Evolutionary conservation across 2,888 invertebrate species (phyloP).

Genomic region (Nemapogon koenigi): DNA sequence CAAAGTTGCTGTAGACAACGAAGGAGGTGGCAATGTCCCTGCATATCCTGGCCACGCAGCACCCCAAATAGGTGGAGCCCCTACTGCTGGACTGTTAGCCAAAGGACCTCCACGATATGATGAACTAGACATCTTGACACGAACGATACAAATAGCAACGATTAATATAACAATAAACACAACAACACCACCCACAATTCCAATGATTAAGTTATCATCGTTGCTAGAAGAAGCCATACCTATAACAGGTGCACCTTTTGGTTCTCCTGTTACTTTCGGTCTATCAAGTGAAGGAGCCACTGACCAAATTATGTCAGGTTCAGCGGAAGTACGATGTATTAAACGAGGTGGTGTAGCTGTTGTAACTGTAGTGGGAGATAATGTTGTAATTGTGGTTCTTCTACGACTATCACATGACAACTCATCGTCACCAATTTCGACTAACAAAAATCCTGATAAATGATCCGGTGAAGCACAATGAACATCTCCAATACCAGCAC

Average conservation of each 20-base stretch:
- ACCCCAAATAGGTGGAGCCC: conserved; percentile 67
- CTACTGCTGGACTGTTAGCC: conserved; percentile 67
- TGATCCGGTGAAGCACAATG: conserved; percentile 74
- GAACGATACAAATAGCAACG: conserved; percentile 87
- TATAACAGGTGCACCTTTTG: conserved; percentile 64
- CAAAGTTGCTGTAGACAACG: conserved; percentile 68
- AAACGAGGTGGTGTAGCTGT: conserved; percentile 55
- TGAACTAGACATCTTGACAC: conserved; percentile 72
- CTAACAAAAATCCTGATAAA: conserved; percentile 71
- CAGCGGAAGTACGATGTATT: conserved; percentile 70
- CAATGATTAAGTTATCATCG: conserved; percentile 92
- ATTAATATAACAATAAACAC: conserved; percentile 89
- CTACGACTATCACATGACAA: conserved; percentile 76
- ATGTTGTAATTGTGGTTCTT: conserved; percentile 47
- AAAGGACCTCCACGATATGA: conserved; percentile 75
- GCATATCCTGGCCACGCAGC: conserved; percentile 64
- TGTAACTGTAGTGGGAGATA: conserved; percentile 43
- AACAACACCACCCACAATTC: conserved; percentile 93
- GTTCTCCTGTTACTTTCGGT: conserved; percentile 60
- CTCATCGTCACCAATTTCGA: conserved; percentile 81
- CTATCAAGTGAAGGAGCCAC: conserved; percentile 75
- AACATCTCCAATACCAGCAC: conserved; percentile 66
- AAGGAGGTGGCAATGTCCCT: conserved; percentile 65
- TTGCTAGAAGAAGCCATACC: conserved; percentile 72
- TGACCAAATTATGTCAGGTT: conserved; percentile 91